A percentile compares a stretch with the other conserved stretches of the same genome.
Conservation (phyloP, 2,888 invertebrate genomes). For the Limnephilus auricula region DNA sequence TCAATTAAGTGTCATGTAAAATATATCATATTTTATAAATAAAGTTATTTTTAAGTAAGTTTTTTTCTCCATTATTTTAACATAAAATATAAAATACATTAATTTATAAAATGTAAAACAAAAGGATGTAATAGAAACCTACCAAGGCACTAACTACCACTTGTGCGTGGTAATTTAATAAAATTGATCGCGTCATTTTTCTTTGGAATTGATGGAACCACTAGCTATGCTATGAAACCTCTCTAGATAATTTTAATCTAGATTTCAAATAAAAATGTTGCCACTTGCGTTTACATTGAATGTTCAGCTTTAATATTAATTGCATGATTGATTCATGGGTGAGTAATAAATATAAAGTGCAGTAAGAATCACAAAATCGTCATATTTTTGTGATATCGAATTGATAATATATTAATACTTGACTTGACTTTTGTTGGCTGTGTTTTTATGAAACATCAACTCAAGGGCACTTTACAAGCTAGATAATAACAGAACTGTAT, state of each 20-base stretch:
- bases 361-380: not conserved
- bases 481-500: not conserved
- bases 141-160: too few species aligned
- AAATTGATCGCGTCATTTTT: too few species aligned
- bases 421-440: not conserved
- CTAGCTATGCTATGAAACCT: too few species aligned
- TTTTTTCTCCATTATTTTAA: too few species aligned
- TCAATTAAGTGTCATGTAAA: not conserved
- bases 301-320: not conserved
- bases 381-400: not conserved
- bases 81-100: too few species aligned
- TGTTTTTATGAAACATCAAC: not conserved
- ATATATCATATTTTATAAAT: not conserved
- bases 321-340: not conserved
- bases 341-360: not conserved
- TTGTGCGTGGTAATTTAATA: too few species aligned
- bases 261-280: too few species aligned
- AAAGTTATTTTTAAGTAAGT: not conserved
- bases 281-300: too few species aligned
- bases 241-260: too few species aligned
- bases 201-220: too few species aligned
- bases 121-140: too few species aligned
- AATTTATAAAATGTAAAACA: too few species aligned
- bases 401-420: not conserved
- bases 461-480: not conserved